Base-by-base conservation (phyloP, 2,113 vertebrate genomes). In the Oophaga pumilio region DNA sequence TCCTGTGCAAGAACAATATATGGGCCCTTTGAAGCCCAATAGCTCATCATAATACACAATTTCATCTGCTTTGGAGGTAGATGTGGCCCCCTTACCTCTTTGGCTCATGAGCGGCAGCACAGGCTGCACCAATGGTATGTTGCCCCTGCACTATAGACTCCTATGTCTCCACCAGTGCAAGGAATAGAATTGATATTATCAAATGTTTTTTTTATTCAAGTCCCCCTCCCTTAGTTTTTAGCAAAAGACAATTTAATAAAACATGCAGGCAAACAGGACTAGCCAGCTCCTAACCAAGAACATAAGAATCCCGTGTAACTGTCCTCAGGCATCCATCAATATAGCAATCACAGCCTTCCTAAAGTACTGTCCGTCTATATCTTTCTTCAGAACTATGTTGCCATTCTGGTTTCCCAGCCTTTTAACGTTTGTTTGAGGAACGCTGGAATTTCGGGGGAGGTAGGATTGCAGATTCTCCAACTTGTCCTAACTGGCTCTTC, bases 401-500 rank as follows among this genome's bases (percentile, higher is more conserved):
- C 20, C 73, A 20, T 87, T 82, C 86, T 60, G n/a, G 78, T 87
- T 82, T 82, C 33, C 22, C 66, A 49, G 78, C 50, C 33, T 56
- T 52, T 28, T 28, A 50, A 49, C 0, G n/a, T 59, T 76, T 76
- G 53, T 60, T 15, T 49, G 24, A 68, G 50, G 52, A 62, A 22
- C 53, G 8, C 64, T 82, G 78, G 78, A 87, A 87, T 87, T 56
- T 33, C 52, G 20, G 53, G 20, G 77, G 50, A 78, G 85, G 50
- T 52, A 17, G 85, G 50, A 79, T 81, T 18, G 33, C 53, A 50
- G 50, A 87, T 82, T 87, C 78, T 76, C 78, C 68, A 26, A 24
- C 86, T 73, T 82, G 78, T 87, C 68, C n/a, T 18, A 82, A 87
- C 86, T 53, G 50, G 86, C 78, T 79, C 24, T 12, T 11, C 69